Conservation (phyloP, 2,113 vertebrate species). For the Sphyrna mokarran region DNA sequence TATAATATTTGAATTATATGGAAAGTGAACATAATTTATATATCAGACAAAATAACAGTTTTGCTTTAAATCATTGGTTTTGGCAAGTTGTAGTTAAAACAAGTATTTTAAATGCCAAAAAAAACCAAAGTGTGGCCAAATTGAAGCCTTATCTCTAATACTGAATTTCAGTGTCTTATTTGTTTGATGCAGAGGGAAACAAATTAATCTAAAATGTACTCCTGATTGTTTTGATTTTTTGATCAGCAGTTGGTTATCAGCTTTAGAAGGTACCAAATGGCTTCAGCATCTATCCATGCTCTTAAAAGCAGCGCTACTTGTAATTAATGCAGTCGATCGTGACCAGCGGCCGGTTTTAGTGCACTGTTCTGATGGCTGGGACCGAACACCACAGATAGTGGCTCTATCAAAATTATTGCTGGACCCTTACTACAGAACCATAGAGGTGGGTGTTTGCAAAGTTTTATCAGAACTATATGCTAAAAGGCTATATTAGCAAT, state of each 20-base stretch:
- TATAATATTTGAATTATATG: neutral
- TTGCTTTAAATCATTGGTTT: neutral
- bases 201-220: conserved; percentile 5
- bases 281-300: conserved; percentile 92
- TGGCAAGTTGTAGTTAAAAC: neutral
- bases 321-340: conserved; percentile 82
- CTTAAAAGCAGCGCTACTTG: conserved; percentile 81
- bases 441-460: conserved; percentile 66
- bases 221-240: conserved; percentile 40
- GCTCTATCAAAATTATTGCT: conserved; percentile 88
- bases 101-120: neutral
- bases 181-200: neutral
- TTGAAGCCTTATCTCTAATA: neutral
- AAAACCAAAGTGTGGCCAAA: neutral
- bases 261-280: conserved; percentile 94
- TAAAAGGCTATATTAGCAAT: neutral
- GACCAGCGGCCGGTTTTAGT: conserved; percentile 86
- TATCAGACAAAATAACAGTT: neutral
- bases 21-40: neutral
- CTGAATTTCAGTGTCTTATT: neutral
- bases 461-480: neutral
- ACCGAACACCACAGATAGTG: conserved; percentile 92
- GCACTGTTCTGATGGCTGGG: conserved; percentile 98
- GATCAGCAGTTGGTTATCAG: conserved; percentile 82
- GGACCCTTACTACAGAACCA: conserved; percentile 90